These are phyloP conservation scores for Amblyraja radiata DNA, from an alignment of 2,797 vertebrate species.

Conservation along the genomic window DNA sequence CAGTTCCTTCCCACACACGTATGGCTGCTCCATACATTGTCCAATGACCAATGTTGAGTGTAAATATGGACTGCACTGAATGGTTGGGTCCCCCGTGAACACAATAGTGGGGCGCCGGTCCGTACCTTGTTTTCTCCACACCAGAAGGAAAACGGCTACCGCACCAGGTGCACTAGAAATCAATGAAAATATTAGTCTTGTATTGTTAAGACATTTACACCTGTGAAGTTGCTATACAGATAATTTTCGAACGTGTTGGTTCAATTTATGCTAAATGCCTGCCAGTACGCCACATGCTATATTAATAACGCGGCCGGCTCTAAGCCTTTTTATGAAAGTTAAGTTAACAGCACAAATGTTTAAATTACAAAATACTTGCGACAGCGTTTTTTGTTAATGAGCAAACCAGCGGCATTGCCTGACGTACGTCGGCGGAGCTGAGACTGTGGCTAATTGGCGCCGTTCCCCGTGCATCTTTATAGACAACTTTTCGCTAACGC, in stretches of 20 bases:
- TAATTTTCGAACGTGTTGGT: neutral
- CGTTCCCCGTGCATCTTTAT: conserved; percentile 5
- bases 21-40: neutral
- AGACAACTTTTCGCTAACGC: neutral
- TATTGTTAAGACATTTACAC: neutral
- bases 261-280: neutral
- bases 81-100: neutral
- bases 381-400: neutral
- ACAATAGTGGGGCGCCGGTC: too few species aligned
- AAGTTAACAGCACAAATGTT: neutral
- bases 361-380: neutral
- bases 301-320: neutral
- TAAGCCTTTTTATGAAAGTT: neutral
- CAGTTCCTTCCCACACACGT: too few species aligned
- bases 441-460: neutral
- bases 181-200: neutral
- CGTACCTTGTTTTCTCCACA: conserved; percentile 10
- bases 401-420: neutral
- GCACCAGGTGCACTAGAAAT: neutral
- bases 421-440: neutral
- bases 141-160: neutral
- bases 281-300: neutral
- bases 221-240: too few species aligned
- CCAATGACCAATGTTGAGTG: neutral
- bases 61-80: neutral